phyloP scores from a whole-genome alignment of 2,888 invertebrate species.

The Priocnemis perturbator region DNA sequence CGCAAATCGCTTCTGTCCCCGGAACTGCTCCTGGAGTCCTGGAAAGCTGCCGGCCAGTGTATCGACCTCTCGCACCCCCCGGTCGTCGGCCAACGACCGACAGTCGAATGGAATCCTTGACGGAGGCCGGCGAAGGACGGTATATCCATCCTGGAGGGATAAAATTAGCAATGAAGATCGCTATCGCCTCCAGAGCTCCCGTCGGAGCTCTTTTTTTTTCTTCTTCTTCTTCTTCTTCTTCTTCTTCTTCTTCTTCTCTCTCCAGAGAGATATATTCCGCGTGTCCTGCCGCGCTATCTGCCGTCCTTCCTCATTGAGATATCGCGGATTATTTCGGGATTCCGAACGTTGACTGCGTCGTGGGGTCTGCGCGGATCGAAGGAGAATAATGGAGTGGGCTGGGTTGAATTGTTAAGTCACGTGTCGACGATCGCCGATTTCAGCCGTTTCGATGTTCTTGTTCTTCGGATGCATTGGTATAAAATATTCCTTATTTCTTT shows the following conservation, averaged over 20 bases:
- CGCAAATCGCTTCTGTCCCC: too few relatives aligned
- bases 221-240: not conserved
- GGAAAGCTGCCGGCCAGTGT: conserved; percentile 33
- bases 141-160: conserved; percentile 29
- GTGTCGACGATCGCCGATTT: too few relatives aligned
- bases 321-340: not conserved
- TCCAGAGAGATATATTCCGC: not conserved
- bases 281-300: not conserved
- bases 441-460: too few relatives aligned
- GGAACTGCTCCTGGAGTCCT: conserved; percentile 5
- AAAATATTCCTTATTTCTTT: too few relatives aligned
- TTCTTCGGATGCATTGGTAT: too few relatives aligned
- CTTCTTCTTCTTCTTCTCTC: too few relatives aligned
- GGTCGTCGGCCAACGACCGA: conserved; percentile 35
- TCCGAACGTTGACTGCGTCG: too few relatives aligned
- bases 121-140: conserved; percentile 23
- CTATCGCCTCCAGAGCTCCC: not conserved
- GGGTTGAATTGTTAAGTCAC: too few relatives aligned
- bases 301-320: not conserved
- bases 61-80: conserved; percentile 47
- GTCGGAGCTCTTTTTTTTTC: too few relatives aligned
- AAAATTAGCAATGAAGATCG: conserved; percentile 34
- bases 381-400: too few relatives aligned
- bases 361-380: too few relatives aligned
- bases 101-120: conserved; percentile 25